A percentile compares a stretch with the other conserved stretches of the same genome.
Conservation (phyloP, 1,140 invertebrate species). For the Neelides sp. region DNA sequence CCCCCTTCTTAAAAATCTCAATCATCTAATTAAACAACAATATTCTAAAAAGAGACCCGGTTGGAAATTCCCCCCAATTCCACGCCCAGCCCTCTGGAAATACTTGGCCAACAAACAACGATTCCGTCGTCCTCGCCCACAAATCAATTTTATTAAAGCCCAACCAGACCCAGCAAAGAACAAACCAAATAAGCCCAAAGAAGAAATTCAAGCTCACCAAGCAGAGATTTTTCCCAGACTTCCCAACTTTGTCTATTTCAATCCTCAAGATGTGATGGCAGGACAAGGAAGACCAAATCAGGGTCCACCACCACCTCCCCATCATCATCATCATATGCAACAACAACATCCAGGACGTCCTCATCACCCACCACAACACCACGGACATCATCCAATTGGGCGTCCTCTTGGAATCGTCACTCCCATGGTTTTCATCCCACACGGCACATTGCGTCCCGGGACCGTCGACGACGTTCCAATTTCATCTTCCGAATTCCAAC, state of each 20-base stretch:
- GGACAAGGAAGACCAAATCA: background rate
- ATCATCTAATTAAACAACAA: too few species aligned
- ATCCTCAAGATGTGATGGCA: conserved; percentile 13
- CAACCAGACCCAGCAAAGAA: too few species aligned
- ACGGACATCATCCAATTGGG: conserved; percentile 1
- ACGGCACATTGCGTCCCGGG: too few species aligned
- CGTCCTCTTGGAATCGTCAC: background rate
- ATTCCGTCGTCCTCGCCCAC: background rate
- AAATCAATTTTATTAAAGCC: too few species aligned
- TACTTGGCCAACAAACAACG: conserved; percentile 17
- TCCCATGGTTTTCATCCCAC: too few species aligned
- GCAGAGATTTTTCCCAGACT: conserved; percentile 18
- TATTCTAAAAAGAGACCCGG: too few species aligned
- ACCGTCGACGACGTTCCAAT: too few species aligned
- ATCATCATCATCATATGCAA: background rate
- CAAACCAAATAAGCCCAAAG: too few species aligned
- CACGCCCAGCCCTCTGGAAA: conserved; percentile 15
- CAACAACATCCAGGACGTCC: background rate
- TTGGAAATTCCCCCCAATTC: too few species aligned
- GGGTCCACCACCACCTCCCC: background rate
- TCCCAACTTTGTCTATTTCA: conserved; percentile 21
- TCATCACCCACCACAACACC: background rate
- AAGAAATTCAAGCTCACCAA: too few species aligned
- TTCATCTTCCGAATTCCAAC: too few species aligned
- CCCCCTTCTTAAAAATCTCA: too few species aligned